phyloP scores from a whole-genome alignment of 2,113 vertebrate species.

The Rhabdornis inornatus region DNA sequence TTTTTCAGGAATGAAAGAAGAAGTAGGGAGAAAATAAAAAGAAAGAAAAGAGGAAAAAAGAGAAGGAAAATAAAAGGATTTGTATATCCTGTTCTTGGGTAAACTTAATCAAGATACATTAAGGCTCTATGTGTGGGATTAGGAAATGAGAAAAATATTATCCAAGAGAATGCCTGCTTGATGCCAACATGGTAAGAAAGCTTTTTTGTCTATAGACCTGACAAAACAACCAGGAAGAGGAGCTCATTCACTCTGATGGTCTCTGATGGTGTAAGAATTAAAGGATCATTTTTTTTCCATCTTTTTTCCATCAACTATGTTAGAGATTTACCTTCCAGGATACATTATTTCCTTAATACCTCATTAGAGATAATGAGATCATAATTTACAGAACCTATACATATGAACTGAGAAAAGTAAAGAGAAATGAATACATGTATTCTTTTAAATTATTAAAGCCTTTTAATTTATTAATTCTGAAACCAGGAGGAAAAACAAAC shows the following conservation, averaged over 20 bases:
- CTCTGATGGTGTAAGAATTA: background rate
- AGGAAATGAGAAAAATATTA: background rate
- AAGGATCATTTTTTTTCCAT: background rate
- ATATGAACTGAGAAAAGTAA: background rate
- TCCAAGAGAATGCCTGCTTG: background rate
- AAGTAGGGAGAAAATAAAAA: background rate
- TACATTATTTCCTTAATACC: background rate
- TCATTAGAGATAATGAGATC: background rate
- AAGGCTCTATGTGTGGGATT: background rate
- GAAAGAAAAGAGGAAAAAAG: background rate
- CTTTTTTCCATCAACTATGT: background rate
- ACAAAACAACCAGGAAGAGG: background rate
- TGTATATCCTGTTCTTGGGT: background rate
- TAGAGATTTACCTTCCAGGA: background rate
- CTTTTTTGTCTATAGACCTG: background rate
- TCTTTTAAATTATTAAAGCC: background rate
- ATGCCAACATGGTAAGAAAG: background rate
- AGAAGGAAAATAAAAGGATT: background rate
- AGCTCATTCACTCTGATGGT: background rate
- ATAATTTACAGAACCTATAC: background rate
- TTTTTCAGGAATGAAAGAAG: background rate
- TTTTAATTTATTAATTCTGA: background rate
- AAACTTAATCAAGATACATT: background rate
- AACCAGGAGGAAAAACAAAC: background rate
- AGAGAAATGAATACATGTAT: background rate